These are phyloP conservation scores for Drosophila serrata DNA, from an alignment of 1,140 invertebrate species.

Conservation along the genomic window DNA sequence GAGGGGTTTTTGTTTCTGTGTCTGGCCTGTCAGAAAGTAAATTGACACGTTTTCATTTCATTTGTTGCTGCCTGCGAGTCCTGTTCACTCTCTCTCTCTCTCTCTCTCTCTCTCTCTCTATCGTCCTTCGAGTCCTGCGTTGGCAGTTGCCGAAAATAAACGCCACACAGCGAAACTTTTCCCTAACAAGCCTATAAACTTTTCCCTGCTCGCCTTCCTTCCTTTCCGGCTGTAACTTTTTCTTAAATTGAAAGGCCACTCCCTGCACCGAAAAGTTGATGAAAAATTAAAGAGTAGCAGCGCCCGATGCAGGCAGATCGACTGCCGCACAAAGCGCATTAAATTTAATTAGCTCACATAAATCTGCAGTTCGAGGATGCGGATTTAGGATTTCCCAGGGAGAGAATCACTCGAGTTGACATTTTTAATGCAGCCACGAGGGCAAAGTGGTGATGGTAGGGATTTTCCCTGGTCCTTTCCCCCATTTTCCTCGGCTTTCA, in stretches of 20 bases:
- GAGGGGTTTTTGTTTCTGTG: conserved; percentile 14
- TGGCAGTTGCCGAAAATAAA: conserved; percentile 36
- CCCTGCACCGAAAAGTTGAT: conserved; percentile 43
- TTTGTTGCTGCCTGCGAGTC: conserved; percentile 37
- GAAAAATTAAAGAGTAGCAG: conserved; percentile 59
- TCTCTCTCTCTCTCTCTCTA: not conserved
- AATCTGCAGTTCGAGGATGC: conserved; percentile 48
- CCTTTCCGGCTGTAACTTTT: conserved; percentile 39
- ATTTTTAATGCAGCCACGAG: conserved; percentile 63
- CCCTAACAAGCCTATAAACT: conserved; percentile 65
- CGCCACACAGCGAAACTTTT: conserved; percentile 48
- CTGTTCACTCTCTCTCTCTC: conserved; percentile 7
- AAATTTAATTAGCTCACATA: conserved; percentile 81
- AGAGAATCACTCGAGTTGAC: conserved; percentile 61
- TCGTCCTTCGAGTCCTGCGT: conserved; percentile 4
- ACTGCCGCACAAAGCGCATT: conserved; percentile 65
- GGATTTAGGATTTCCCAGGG: conserved; percentile 17
- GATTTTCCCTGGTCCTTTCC: not conserved
- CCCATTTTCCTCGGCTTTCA: conserved; percentile 54
- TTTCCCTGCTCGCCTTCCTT: conserved; percentile 33
- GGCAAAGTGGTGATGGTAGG: not conserved
- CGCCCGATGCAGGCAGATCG: conserved; percentile 23
- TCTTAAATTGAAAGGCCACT: conserved; percentile 24
- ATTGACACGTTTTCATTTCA: conserved; percentile 72
- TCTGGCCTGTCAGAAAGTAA: conserved; percentile 57